These are phyloP conservation scores for Cyaniris semiargus DNA, from an alignment of 2,888 invertebrate species.

Conservation along the genomic window DNA sequence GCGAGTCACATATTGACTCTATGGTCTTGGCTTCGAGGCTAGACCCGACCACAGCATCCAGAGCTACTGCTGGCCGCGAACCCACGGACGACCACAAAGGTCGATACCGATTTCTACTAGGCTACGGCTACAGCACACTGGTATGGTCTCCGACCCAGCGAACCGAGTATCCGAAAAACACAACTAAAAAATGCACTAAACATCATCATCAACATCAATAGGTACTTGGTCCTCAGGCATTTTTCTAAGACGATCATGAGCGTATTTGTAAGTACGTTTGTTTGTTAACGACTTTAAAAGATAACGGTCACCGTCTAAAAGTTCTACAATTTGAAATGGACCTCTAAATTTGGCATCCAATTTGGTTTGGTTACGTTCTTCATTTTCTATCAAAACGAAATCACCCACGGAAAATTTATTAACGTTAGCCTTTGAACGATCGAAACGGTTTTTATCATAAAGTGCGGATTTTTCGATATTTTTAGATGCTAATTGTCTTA, in stretches of 20 bases:
- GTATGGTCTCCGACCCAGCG: slow-evolving; percentile 15
- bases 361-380: slow-evolving; percentile 35
- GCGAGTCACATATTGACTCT: neutral
- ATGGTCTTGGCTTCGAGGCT: neutral
- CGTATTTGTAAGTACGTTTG: slow-evolving; percentile 33
- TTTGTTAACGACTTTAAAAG: slow-evolving; percentile 18
- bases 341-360: slow-evolving; percentile 33
- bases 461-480: neutral
- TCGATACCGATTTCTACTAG: slow-evolving; percentile 32
- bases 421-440: neutral
- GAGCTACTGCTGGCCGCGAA: neutral
- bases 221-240: slow-evolving; percentile 31
- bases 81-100: neutral
- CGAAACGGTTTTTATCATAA: neutral
- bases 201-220: slow-evolving; percentile 23
- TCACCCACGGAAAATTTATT: slow-evolving; percentile 22
- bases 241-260: slow-evolving; percentile 31
- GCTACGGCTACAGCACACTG: slow-evolving; percentile 28
- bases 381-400: slow-evolving; percentile 28
- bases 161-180: neutral
- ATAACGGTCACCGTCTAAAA: slow-evolving; percentile 34
- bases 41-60: slow-evolving; percentile 1
- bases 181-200: neutral
- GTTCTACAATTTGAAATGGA: slow-evolving; percentile 32
- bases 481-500: neutral